These are phyloP conservation scores for Galeopterus variegatus DNA, from an alignment of 2,113 vertebrate species.

Conservation along the genomic window DNA sequence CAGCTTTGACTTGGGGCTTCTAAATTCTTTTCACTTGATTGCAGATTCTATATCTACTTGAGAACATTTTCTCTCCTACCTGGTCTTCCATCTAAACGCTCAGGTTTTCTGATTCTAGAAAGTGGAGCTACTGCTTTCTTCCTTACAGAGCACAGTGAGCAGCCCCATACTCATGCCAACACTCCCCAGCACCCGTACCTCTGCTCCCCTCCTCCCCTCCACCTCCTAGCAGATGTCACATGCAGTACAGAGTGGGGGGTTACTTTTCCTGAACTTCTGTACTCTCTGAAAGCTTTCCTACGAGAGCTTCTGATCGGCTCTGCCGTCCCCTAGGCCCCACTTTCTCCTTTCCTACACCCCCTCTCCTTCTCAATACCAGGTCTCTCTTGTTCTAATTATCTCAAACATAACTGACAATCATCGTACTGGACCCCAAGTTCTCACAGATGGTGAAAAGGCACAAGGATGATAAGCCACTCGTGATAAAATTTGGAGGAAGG, in stretches of 20 bases:
- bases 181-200: neutral
- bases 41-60: neutral
- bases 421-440: neutral
- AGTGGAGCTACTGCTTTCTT: neutral
- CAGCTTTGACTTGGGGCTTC: neutral
- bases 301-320: neutral
- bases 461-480: neutral
- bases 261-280: neutral
- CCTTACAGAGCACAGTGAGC: neutral
- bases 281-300: neutral
- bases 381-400: neutral
- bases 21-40: neutral
- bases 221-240: neutral
- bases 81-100: neutral
- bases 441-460: neutral
- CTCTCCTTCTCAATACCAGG: neutral
- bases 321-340: neutral
- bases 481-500: neutral
- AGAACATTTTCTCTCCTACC: neutral
- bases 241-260: neutral
- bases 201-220: neutral
- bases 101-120: neutral
- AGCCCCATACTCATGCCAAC: fast-evolving
- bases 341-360: neutral
- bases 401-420: neutral